Evolutionary conservation across 2,797 vertebrate genomes (phyloP), one percentile per base, ranked within the genome.

Genomic region (Lagodon rhomboides): DNA sequence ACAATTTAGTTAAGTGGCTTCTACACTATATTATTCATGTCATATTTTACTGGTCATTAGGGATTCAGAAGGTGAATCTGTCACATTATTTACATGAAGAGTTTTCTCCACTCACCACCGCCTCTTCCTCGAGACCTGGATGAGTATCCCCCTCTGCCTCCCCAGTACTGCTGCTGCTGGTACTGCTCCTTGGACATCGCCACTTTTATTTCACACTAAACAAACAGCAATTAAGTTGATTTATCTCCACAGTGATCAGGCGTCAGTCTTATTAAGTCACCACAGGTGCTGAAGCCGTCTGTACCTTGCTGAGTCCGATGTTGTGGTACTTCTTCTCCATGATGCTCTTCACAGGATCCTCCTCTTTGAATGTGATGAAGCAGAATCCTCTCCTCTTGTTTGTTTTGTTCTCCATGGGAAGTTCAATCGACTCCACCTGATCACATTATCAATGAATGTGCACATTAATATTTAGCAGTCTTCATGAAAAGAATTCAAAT

Each of bases 271-370:
- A 43, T 1, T n/a, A 47, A 18, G n/a, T 1, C 44, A 20, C 8
- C 2, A 20, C 5, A 34, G 38, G 20, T 5, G 10, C n/a, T 46
- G 1, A 30, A 54, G 23, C 8, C 17, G 2, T 0, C 8, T 90
- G 60, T 95, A 99, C 98, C 97, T 99, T 98, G 96, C 98, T 99
- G 70, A 99, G 95, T 77, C 98, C 98, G 72, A 99, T 97, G 71
- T 99, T 99, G 91, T 99, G 98, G 87, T 98, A 99, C 91, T 99
- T 99, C 90, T 99, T 99, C 93, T 99, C 97, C 97, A 99, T 99
- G 86, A 99, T 98, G 84, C 94, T 97, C 93, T 99, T 99, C 49
- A 99, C 98, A 41, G 97, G 96, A 13, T 99, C 98, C 80, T 99
- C 98, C 63, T 99, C 98, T 91, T 96, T 98, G 92, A 99, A 99